Evolutionary conservation across 2,113 vertebrate species (phyloP), one percentile per base, ranked within the genome.

Genomic region (Lagopus leucura): DNA sequence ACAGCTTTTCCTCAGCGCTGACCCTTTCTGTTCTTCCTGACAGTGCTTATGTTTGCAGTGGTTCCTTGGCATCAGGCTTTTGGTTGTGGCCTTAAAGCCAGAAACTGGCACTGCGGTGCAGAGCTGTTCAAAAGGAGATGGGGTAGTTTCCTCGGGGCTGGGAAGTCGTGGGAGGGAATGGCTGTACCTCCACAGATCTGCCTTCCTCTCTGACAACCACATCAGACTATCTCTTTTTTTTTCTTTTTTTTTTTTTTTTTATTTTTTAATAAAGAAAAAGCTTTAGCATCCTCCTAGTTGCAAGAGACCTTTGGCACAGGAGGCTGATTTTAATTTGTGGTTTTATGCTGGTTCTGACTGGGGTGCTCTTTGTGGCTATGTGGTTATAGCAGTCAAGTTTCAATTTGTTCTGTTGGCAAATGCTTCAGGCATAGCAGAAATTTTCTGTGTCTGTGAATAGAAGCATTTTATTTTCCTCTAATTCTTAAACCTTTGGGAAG

Each of bases 261-360:
- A 38, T 24, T 73, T 93, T 57, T 43, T 14, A 16, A 55, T 85
- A 6, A 67, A 58, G 32, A 13, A 54, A 86, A 84, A 75, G 42
- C 32, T 74, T 63, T 45, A 57, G 28, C 22, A 32, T 78, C 27
- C 34, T 73, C 57, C 52, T 77, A 21, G 6, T 55, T 89, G 73
- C 64, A 85, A 54, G 43, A 79, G 84, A 60, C 60, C 50, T 89
- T 92, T 90, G 92, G 94, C 87, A 64, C 32, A 4, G 0, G 40
- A 61, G 5, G 32, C 40, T 86, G 67, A 1, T 47, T 92, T 92
- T 86, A 75, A 78, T 94, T 95, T 94, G 94, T 88, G 93, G 85
- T 94, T 96, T 96, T 88, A 22, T 80, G 85, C 72, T 92, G 93
- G 85, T 91, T 90, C 94, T 92, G 78, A 86, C 65, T 47, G 28